Evolutionary conservation across 2,797 vertebrate species (phyloP).

Genomic region (Catharus ustulatus): DNA sequence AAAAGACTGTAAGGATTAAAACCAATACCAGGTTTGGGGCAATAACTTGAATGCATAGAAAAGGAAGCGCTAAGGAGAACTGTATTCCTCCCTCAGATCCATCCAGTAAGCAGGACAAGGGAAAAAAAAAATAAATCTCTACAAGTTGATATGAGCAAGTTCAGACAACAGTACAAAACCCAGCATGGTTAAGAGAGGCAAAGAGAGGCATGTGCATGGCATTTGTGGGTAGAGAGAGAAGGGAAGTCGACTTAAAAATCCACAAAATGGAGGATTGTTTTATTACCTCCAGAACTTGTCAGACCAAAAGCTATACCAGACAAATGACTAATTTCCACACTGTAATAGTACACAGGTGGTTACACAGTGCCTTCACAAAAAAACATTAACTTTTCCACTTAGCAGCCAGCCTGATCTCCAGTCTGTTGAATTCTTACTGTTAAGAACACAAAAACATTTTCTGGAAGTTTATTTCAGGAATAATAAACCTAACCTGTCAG

Average conservation of each 20-base stretch:
- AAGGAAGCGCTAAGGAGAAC: not conserved
- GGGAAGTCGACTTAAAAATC: not conserved
- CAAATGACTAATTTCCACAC: constrained; percentile 60
- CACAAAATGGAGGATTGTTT: constrained; percentile 36
- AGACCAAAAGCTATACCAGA: constrained; percentile 58
- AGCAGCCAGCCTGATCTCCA: not conserved
- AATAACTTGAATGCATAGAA: not conserved
- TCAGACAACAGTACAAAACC: not conserved
- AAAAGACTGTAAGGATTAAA: not conserved
- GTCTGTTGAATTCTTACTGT: not conserved
- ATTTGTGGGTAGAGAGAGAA: constrained; percentile 18
- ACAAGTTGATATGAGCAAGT: not conserved
- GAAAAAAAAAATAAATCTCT: not conserved
- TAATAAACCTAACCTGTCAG: not conserved
- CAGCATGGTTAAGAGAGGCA: not conserved
- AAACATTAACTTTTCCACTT: constrained; percentile 3
- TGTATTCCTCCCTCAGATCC: not conserved
- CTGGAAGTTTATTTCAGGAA: constrained; percentile 20
- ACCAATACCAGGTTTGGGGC: not conserved
- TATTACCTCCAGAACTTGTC: constrained; percentile 53
- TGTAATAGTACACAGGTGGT: constrained; percentile 46
- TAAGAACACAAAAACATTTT: not conserved
- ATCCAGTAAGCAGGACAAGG: rapidly evolving
- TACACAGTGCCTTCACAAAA: not conserved
- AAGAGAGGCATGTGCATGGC: constrained; percentile 1